Evolutionary conservation across 2,888 invertebrate genomes (phyloP).

Genomic region (Netelia melanura): DNA sequence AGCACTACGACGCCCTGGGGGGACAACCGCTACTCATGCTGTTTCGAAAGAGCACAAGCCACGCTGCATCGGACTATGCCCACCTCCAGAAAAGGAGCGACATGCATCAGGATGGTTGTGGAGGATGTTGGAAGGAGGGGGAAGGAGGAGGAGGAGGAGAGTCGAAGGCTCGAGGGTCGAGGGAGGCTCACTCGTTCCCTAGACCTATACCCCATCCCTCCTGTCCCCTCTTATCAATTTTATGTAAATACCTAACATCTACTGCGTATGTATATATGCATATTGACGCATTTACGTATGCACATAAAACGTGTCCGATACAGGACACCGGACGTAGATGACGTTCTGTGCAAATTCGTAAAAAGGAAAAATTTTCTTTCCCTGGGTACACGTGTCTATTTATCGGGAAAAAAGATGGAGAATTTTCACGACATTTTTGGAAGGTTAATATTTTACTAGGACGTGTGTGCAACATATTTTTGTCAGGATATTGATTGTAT

Average conservation of each 20-base stretch:
- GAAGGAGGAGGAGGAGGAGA: too few species aligned
- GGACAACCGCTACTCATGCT: conserved; percentile 58
- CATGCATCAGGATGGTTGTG: conserved; percentile 25
- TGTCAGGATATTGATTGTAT: too few species aligned
- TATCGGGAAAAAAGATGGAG: too few species aligned
- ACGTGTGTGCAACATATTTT: too few species aligned
- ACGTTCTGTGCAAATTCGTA: too few species aligned
- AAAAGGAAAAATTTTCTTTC: too few species aligned
- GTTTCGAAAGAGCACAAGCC: conserved; percentile 26
- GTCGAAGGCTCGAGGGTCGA: conserved; percentile 23
- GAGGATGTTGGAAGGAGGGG: too few species aligned
- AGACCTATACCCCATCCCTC: background rate
- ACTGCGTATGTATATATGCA: conserved; percentile 47
- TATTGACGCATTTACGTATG: conserved; percentile 45
- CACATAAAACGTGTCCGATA: conserved; percentile 41
- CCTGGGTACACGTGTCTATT: too few species aligned
- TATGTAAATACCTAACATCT: conserved; percentile 44
- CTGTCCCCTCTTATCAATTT: conserved; percentile 43
- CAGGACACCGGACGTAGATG: too few species aligned
- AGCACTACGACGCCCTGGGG: conserved; percentile 76
- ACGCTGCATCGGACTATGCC: conserved; percentile 41
- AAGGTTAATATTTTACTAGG: too few species aligned
- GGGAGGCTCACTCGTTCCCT: background rate
- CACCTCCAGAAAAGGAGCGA: conserved; percentile 49
- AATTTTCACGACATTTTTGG: too few species aligned